Evolutionary conservation across 2,888 invertebrate species (phyloP), one percentile per base, ranked within the genome.

Genomic region (Iselma pallidipennis): DNA sequence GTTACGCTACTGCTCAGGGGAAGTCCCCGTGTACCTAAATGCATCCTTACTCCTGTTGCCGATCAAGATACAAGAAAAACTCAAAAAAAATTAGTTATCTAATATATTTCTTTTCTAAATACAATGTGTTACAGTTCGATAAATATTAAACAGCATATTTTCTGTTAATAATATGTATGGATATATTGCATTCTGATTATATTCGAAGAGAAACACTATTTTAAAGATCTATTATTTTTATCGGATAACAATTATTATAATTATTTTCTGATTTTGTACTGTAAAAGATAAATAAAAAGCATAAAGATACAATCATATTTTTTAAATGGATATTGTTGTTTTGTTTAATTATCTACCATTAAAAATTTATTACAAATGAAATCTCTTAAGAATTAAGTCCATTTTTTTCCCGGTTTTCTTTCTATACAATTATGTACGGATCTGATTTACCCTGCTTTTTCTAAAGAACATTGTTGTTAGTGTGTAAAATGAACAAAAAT

Each of bases 91-190:
- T 52, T 52, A 52, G 52, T 52, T 31, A 31, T 31, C 19, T 52
- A 31, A 52, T 52, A 52, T 52, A 52, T 52, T 52, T 52, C 16
- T 29, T 52, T 52, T 29, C 52, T 52, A 52, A 52, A 52, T 52
- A 52, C 52, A 52, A 21, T 19, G 45, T 52, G 21, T 31, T 31
- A 26, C 12, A 52, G 29, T 33, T 52, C 23, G 21, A 52, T 52
- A 51, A 9, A n/a, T n/a, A n/a, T n/a, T n/a, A n/a, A n/a, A n/a
- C n/a, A n/a, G n/a, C n/a, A n/a, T 58, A 42, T 19, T 21, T 10
- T 23, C 42, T 42, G 42, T 45, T 4, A 4, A 12, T 45, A 42
- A 42, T 45, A 45, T 12, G 7, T 45, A 23, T 45, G 21, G 45
- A 45, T 12, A 5, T 45, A 23, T 45, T 45, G 45, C 23, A 45